Conservation (phyloP, 64 coral and sea anemone genomes). For the Montipora foliosa region DNA sequence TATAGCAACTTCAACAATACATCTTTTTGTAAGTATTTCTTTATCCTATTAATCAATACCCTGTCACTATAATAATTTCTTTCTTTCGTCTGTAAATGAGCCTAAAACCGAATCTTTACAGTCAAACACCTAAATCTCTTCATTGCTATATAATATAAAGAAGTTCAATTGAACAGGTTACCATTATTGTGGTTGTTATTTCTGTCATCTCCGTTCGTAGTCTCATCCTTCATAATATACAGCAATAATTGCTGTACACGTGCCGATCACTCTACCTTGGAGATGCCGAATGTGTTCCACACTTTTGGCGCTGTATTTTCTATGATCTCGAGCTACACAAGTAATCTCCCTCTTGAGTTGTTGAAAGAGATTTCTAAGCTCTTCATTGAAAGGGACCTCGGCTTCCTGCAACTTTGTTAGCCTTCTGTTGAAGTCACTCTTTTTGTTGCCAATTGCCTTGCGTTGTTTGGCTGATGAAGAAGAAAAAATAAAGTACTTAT, state of each 20-base stretch:
- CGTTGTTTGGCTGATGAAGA: slow-evolving; percentile 58
- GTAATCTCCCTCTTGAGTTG: slow-evolving; percentile 66
- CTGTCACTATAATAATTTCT: too few relatives aligned
- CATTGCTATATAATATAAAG: too few relatives aligned
- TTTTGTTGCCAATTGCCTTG: slow-evolving; percentile 47
- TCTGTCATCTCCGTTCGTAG: not conserved
- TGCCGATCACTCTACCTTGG: slow-evolving; percentile 74
- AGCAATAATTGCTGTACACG: slow-evolving; percentile 61
- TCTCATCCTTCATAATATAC: slow-evolving; percentile 80
- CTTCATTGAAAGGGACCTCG: slow-evolving; percentile 58
- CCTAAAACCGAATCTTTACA: too few relatives aligned
- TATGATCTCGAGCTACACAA: slow-evolving; percentile 67
- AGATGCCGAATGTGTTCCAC: slow-evolving; percentile 73
- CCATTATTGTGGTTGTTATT: too few relatives aligned
- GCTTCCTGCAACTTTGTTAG: slow-evolving; percentile 44
- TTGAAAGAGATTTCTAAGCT: slow-evolving; percentile 37
- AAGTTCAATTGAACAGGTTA: too few relatives aligned
- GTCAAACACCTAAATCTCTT: too few relatives aligned
- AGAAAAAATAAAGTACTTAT: not conserved
- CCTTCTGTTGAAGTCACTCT: slow-evolving; percentile 44
- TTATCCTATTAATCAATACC: too few relatives aligned
- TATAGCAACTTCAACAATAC: too few relatives aligned
- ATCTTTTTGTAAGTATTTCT: too few relatives aligned
- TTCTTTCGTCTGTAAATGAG: too few relatives aligned
- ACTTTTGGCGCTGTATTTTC: slow-evolving; percentile 77